Evolutionary conservation across 2,888 invertebrate genomes (phyloP), one percentile per base, ranked within the genome.

Genomic region (Exephanes ischioxanthus): DNA sequence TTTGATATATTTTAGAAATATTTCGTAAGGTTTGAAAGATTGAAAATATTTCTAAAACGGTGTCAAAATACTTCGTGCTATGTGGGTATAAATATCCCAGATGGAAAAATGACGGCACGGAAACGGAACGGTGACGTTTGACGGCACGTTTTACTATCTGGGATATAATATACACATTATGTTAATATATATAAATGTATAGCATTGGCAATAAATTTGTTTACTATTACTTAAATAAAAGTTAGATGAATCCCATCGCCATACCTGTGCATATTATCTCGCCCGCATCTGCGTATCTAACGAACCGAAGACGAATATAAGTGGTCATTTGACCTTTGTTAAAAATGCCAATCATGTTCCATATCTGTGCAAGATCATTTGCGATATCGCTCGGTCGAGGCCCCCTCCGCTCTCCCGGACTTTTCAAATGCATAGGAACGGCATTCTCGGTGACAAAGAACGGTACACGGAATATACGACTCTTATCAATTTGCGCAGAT

Each of bases 311-410:
- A 61, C 30, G 16, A 61, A 30, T 16, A 63, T 16, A 30, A 61
- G 16, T 61, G 30, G 30, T 63, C 7, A 33, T 63, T 63, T 33
- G n/a, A 63, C 26, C 16, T 61, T 63, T 63, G 61, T 30, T 63
- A 63, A 63, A 63, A 30, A 30, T n/a, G 61, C 61, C 63, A 33
- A 58, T 66, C 58, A 53, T 16, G 66, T 70, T 45, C 19, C 30
- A 22, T 77, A 41, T 67, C 67, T 77, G 51, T 26, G 41, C 16
- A 16, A 67, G 41, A 77, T 22, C 51, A 66, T 30, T 22, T 63
- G 33, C 61, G 61, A 63, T 30, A 63, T 63, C 61, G 33, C 16
- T 33, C 9, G 30, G 16, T 33, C 26, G n/a, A 5, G 5, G 61
- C 4, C 22, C 26, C 33, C 33, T 41, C 33, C 61, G 33, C n/a